Base-by-base conservation (phyloP, 2,113 vertebrate species). In the Stegastes partitus region DNA sequence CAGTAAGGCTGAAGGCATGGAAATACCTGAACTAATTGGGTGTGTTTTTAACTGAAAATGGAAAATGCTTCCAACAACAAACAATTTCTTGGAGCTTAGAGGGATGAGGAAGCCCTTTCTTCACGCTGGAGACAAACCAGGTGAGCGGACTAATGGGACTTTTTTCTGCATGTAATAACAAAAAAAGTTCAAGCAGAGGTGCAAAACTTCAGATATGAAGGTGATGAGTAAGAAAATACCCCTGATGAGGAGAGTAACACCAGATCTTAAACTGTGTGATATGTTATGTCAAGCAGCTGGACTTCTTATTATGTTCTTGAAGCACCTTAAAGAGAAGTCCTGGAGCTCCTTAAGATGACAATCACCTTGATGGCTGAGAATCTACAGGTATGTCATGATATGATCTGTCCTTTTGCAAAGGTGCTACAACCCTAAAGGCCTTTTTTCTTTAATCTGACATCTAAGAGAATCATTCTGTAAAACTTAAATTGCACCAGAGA, bases 1-100 rank as follows among this genome's bases (percentile, higher is more conserved):
- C 55, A 82, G 59, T 19, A 49, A 11, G n/a, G 0, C 25, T 59
- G 19, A 61, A 19, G 16, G 18, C 45, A 62, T 71, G 44, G 45
- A 57, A 74, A 67, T 22, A 66, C 49, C 25, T 58, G 0, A 55
- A 50, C 54, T 51, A 39, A 54, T 12, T 73, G n/a, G 49, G 34
- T 57, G 10, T 54, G 31, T 11, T 44, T 7, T 14, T 45, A 19
- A 23, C 0, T 39, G 26, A 65, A 77, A 25, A 28, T 22, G n/a
- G 22, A 58, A 54, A 62, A 55, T 21, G 9, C 10, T 45, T 53
- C 31, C 49, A 22, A 56, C 3, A 44, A 11, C n/a, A 70, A 71
- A 79, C 21, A 34, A 34, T 34, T 34, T 34, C 31, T n/a, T 37
- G n/a, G 21, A 68, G 23, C 23, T 56, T 25, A 14, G n/a, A 28